A percentile compares a stretch with the other conserved stretches of the same genome.
Evolutionary conservation across 2,888 invertebrate genomes (phyloP).

Genomic region (Aporophyla lueneburgensis): DNA sequence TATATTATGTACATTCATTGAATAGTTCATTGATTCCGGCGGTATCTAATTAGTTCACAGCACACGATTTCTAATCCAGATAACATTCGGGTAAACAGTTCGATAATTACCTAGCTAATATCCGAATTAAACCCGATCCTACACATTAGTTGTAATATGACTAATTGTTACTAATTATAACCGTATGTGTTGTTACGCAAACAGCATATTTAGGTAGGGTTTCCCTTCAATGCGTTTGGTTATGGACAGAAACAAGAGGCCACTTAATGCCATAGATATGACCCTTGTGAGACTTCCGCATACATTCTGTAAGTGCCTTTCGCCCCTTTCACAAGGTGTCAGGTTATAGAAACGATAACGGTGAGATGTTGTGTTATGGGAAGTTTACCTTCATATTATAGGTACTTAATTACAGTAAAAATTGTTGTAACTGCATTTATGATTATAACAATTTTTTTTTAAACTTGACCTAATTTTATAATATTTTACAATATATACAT

Average conservation of each 20-base stretch:
- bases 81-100: slow-evolving; percentile 24
- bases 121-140: slow-evolving; percentile 6
- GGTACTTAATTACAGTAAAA: too few species aligned
- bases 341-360: slow-evolving; percentile 26
- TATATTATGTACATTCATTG: not conserved
- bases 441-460: too few species aligned
- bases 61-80: slow-evolving; percentile 24
- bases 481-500: too few species aligned
- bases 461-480: too few species aligned
- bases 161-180: slow-evolving; percentile 6
- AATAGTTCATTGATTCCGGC: not conserved
- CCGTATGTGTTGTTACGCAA: not conserved
- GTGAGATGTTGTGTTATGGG: slow-evolving; percentile 10
- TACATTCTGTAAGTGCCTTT: slow-evolving; percentile 29
- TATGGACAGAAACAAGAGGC: slow-evolving; percentile 17
- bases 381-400: not conserved
- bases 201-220: not conserved
- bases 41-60: slow-evolving; percentile 25
- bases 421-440: not conserved
- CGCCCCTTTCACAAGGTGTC: slow-evolving; percentile 32
- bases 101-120: slow-evolving; percentile 31
- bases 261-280: slow-evolving; percentile 28
- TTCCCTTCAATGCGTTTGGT: not conserved
- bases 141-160: slow-evolving; percentile 23
- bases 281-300: slow-evolving; percentile 32